Conservation (phyloP, 2,797 vertebrate species). For the Vultur gryphus region DNA sequence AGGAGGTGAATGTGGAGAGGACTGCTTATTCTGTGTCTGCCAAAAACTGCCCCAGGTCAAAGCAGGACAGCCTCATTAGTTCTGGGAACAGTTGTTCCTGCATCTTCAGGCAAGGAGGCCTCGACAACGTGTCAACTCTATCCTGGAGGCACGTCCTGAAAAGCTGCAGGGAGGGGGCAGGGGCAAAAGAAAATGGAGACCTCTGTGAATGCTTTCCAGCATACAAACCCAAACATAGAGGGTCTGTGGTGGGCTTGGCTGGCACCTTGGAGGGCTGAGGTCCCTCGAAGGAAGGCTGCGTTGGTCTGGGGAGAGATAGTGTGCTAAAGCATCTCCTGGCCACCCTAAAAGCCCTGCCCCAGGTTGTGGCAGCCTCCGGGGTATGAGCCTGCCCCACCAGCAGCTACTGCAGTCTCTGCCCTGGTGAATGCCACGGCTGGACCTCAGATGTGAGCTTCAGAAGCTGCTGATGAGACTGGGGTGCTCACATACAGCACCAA, state of each 20-base stretch:
- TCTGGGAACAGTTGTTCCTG: neutral
- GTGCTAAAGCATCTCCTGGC: neutral
- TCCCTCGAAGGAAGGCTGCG: neutral
- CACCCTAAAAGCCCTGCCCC: neutral
- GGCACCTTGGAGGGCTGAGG: neutral
- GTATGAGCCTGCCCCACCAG: neutral
- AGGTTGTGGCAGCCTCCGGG: neutral
- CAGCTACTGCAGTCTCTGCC: neutral
- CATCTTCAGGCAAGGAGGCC: neutral
- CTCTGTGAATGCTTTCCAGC: neutral
- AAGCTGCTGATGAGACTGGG: neutral
- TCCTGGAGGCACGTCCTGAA: neutral
- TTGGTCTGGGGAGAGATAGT: neutral
- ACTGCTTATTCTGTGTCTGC: constrained; percentile 12
- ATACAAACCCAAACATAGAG: neutral
- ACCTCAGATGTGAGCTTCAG: neutral
- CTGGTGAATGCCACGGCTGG: neutral
- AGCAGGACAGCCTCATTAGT: constrained; percentile 2
- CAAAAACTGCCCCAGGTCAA: constrained; percentile 4
- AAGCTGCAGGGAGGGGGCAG: neutral
- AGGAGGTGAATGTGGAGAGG: constrained; percentile 5
- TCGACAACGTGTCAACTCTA: rapidly evolving
- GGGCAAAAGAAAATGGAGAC: neutral
- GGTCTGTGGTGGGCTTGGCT: neutral
- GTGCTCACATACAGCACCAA: neutral